Evolutionary conservation across 1,140 invertebrate species (phyloP), one percentile per base, ranked within the genome.

Genomic region (Pomacea maculata): DNA sequence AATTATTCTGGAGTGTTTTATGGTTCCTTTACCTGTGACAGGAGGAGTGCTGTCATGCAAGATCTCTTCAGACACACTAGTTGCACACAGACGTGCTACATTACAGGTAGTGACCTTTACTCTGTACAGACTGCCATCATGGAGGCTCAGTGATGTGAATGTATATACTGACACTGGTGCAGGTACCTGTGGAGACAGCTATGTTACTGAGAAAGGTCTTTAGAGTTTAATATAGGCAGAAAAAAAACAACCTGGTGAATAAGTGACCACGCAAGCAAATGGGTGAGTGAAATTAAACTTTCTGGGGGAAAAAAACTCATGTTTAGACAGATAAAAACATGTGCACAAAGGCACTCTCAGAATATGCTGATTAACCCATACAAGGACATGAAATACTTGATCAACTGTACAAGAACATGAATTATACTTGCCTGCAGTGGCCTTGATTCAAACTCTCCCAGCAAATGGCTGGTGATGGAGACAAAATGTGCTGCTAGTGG

Each of bases 31-130:
- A 86, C 85, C 85, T 85, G 81, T 84, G 14, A 82, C 75, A 19
- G 85, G 85, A 10, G 84, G 81, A 10, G 84, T 78, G 45, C 61
- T 83, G 68, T 86, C 85, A 9, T 84, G 72, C 70, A 84, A 73
- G 57, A 84, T 82, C n/a, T 78, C 75, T 15, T 45, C 34, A 7
- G 80, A 83, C 5, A 63, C 72, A 29, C 75, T 70, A 11, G 75
- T 70, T n/a, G 80, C 45, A 85, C 85, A 86, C 21, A 85, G 74
- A 12, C 80, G 74, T 21, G 85, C 85, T 55, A 83, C 68, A 68
- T 86, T 86, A 73, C 85, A 86, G 21, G 74, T 68, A 8, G 83
- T 84, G 29, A 86, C 70, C 19, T 73, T 85, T 1, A 85, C 85
- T 11, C 76, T 82, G 54, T 86, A 86, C 19, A 55, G 52, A 29